Evolutionary conservation across 1,140 invertebrate species (phyloP), one percentile per base, ranked within the genome.

Genomic region (Semibalanus balanoides): DNA sequence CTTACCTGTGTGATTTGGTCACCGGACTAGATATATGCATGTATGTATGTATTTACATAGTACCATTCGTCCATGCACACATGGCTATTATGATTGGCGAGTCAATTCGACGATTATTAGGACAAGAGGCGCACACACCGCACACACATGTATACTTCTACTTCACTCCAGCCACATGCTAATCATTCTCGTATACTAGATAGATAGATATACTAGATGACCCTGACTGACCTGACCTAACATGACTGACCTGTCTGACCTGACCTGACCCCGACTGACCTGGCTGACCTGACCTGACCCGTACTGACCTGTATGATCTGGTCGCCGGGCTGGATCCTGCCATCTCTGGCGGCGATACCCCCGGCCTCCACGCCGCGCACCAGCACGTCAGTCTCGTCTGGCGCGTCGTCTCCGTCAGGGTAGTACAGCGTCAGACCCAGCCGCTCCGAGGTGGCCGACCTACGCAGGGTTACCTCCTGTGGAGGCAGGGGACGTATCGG

Each of bases 361-460:
- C 88, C 87, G 17, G 87, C 85, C 78, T 90, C 87, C 81, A 92
- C 89, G 84, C 90, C 89, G 79, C 89, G 88, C 76, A 92, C 89
- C 81, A 90, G 91, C 75, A 91, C 89, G 81, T 91, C 86, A 17
- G 84, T 87, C 79, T 85, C 84, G 78, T 82, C 84, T 79, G 86
- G 86, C 76, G 88, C 87, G 35, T 86, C 85, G 51, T 85, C 85
- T 9, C 84, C 78, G 43, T 79, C 79, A 75, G 78, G 51, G 79
- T 91, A 91, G 81, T 88, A 90, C 35, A 92, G 85, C 14, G 89
- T 90, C 40, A 92, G 82, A 19, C 90, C 91, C 1, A 91, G 81
- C 79, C 89, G 89, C 81, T 89, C 87, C 73, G 87, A 85, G 76
- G 84, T 87, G 0, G 79, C 79, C 31, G 82, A 83, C 73, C 86